phyloP scores from a whole-genome alignment of 2,113 vertebrate genomes.

The Aviceda subcristata region DNA sequence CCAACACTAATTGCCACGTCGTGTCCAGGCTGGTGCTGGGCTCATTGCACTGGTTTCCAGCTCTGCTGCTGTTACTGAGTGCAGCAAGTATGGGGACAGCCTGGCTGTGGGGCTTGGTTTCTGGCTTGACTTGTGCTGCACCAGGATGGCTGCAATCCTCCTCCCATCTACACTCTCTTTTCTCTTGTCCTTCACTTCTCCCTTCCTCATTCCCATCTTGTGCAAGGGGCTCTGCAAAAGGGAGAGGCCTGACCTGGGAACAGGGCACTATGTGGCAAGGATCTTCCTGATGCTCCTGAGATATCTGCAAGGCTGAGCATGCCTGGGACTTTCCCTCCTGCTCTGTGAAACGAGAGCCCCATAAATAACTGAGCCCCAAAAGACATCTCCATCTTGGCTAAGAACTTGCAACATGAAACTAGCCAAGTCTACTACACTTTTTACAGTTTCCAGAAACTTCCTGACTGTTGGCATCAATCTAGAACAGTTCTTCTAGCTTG shows the following conservation, averaged over 20 bases:
- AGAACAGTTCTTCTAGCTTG: neutral
- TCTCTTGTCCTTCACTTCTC: neutral
- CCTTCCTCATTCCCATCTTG: neutral
- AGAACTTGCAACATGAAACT: fast-evolving
- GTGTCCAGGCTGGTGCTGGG: neutral
- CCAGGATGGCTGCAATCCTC: neutral
- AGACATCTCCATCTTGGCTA: neutral
- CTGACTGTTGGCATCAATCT: too few species aligned
- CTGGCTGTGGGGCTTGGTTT: neutral
- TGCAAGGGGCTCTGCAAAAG: neutral
- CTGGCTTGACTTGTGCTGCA: neutral
- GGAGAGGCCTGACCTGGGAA: neutral
- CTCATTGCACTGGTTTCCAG: neutral
- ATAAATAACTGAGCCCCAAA: neutral
- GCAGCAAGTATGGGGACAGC: neutral
- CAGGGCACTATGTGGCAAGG: neutral
- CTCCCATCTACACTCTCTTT: neutral
- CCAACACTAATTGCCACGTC: neutral
- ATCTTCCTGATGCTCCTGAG: neutral
- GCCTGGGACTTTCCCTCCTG: neutral
- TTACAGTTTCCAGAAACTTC: neutral
- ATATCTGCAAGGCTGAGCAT: neutral
- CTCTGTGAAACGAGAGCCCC: neutral
- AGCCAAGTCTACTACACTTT: neutral
- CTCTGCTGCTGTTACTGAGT: neutral